Conservation (phyloP, 2,888 invertebrate genomes). For the Caradrina clavipalpis region DNA sequence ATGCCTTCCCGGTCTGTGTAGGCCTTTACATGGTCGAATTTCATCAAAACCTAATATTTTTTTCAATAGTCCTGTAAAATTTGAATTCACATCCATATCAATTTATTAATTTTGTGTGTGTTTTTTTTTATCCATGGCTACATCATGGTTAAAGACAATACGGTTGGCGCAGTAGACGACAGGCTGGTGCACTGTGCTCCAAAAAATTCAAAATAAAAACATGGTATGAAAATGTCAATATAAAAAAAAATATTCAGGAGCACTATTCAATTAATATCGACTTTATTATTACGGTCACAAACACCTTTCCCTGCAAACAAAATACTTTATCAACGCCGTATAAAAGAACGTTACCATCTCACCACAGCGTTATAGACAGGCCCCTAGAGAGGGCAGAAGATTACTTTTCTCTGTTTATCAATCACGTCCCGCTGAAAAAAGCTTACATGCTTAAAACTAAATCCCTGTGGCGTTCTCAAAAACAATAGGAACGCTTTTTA, state of each 20-base stretch:
- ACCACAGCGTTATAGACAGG: not conserved
- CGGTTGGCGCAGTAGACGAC: too few species aligned
- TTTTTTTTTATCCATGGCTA: too few species aligned
- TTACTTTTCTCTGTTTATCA: slow-evolving; percentile 41
- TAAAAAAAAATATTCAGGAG: not conserved
- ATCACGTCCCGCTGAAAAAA: slow-evolving; percentile 24
- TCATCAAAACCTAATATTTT: too few species aligned
- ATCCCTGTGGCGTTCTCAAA: slow-evolving; percentile 1
- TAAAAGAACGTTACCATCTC: slow-evolving; percentile 7
- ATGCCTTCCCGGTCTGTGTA: too few species aligned
- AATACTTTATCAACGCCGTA: not conserved
- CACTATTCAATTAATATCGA: not conserved
- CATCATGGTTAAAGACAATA: too few species aligned
- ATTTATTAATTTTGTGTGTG: too few species aligned
- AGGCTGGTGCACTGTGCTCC: too few species aligned
- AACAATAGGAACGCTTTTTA: not conserved
- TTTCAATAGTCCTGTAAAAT: too few species aligned
- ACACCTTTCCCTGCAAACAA: not conserved
- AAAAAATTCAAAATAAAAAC: too few species aligned
- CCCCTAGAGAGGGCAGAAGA: slow-evolving; percentile 25
- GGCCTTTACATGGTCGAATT: too few species aligned
- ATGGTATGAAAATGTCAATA: too few species aligned
- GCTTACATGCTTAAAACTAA: slow-evolving; percentile 19
- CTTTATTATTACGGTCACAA: not conserved
- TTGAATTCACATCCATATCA: too few species aligned